phyloP scores from a whole-genome alignment of 2,888 invertebrate genomes.

The Pheosia tremula region DNA sequence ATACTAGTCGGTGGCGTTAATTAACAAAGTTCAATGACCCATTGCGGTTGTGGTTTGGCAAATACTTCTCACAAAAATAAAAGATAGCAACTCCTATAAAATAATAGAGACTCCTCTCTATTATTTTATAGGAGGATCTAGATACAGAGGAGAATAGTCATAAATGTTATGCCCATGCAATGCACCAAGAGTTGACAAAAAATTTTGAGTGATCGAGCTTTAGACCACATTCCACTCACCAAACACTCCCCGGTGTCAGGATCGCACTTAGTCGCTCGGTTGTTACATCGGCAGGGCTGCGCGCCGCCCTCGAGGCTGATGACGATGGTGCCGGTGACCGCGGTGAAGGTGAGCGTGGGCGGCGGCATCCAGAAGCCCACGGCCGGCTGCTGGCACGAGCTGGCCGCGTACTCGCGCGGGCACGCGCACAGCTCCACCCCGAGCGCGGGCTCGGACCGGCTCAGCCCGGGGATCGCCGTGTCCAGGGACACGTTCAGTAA shows the following conservation, averaged over 20 bases:
- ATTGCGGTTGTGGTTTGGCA: too few relatives aligned
- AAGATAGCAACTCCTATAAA: too few relatives aligned
- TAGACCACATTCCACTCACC: slow-evolving; percentile 81
- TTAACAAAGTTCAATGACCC: too few relatives aligned
- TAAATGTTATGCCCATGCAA: background rate
- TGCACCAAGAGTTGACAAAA: background rate
- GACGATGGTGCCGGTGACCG: slow-evolving; percentile 87
- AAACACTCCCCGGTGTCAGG: slow-evolving; percentile 93
- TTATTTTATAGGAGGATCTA: too few relatives aligned
- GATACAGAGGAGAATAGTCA: too few relatives aligned
- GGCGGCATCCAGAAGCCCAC: slow-evolving; percentile 91
- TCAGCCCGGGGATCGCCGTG: slow-evolving; percentile 89
- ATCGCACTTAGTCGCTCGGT: slow-evolving; percentile 90
- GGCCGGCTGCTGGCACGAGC: slow-evolving; percentile 96
- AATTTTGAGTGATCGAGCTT: background rate
- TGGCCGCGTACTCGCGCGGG: slow-evolving; percentile 91
- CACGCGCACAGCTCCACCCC: slow-evolving; percentile 96
- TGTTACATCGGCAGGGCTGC: slow-evolving; percentile 92
- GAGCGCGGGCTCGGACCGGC: slow-evolving; percentile 88
- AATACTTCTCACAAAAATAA: too few relatives aligned
- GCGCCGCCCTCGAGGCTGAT: slow-evolving; percentile 93
- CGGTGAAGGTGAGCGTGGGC: slow-evolving; percentile 65
- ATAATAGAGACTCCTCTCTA: too few relatives aligned
- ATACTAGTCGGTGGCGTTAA: too few relatives aligned
- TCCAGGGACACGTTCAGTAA: slow-evolving; percentile 92